Evolutionary conservation across 2,888 invertebrate species (phyloP).

Genomic region (Deilephila elpenor): DNA sequence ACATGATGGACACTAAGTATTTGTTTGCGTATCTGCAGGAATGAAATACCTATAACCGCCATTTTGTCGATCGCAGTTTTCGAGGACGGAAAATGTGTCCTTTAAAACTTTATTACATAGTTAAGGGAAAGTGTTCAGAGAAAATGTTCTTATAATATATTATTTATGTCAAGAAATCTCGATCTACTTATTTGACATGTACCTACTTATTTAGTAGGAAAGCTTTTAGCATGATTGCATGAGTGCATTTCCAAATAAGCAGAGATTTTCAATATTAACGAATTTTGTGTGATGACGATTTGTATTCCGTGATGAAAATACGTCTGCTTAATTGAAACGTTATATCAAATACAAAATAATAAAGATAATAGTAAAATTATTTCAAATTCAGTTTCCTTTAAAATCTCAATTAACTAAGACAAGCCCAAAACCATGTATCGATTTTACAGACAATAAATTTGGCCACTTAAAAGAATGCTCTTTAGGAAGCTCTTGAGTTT

Average conservation of each 20-base stretch:
- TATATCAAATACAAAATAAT: constrained; percentile 43
- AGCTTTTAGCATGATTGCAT: constrained; percentile 79
- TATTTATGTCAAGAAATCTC: constrained; percentile 77
- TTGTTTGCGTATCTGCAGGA: constrained; percentile 42
- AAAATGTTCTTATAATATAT: constrained; percentile 74
- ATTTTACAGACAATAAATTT: constrained; percentile 39
- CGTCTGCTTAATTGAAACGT: constrained; percentile 44
- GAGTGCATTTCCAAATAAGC: constrained; percentile 44
- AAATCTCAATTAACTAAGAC: constrained; percentile 47
- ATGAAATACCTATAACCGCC: constrained; percentile 53
- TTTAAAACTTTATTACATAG: constrained; percentile 48
- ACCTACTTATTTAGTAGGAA: constrained; percentile 72
- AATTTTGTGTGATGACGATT: constrained; percentile 6
- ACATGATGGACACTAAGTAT: constrained; percentile 73
- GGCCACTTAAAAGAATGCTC: constrained; percentile 40
- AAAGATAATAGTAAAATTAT: constrained; percentile 44
- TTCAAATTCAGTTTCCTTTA: constrained; percentile 41
- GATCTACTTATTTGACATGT: constrained; percentile 74
- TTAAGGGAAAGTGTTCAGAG: constrained; percentile 71
- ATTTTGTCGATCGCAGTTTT: constrained; percentile 59
- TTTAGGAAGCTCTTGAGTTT: constrained; percentile 71
- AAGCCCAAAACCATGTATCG: constrained; percentile 45
- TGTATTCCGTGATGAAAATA: constrained; percentile 28
- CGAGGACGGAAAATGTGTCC: constrained; percentile 76
- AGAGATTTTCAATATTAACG: constrained; percentile 3